Base-by-base conservation (phyloP, 2,113 vertebrate genomes). In the Anhinga anhinga region DNA sequence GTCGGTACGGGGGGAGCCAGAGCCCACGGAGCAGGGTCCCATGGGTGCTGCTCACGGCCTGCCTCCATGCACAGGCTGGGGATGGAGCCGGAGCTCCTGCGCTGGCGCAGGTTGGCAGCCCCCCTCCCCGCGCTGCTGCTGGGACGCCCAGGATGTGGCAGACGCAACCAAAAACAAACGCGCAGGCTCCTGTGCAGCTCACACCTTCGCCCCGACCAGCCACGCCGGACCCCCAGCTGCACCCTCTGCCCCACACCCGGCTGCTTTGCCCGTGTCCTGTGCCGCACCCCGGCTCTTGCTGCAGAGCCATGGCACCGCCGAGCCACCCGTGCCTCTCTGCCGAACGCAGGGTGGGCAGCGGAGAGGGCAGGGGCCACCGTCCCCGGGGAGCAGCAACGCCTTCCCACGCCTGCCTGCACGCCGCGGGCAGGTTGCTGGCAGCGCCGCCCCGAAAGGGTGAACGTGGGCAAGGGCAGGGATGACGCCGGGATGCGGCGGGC, bases 241-340 rank as follows among this genome's bases (percentile, higher is more conserved):
- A 45, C 23, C 34, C 50, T 16, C 44, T 32, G 20, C 12, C 65
- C 63, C 1, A 1, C 55, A 12, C 29, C 13, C 2, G 1, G 20
- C 17, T 12, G 34, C 61, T 42, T 13, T 5, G 44, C 29, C 12
- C 0, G 11, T 3, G 21, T 15, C 58, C 66, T 8, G 34, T 0
- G 1, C 55, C 0, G 3, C 34, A 26, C 4, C 56, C 26, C 0
- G 3, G 58, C 58, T n/a, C 18, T 27, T 17, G 81, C 52, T 2
- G 23, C 55, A 21, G 32, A 63, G 36, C 63, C 38, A 34, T 1
- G 3, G 29, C 45, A 20, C 7, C 7, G 0, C 49, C 4, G 0
- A 8, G 32, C 34, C 22, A 2, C 61, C 59, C 2, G 4, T 0
- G 11, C 26, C 63, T 7, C 44, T 26, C 36, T n/a, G 32, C 71